These are phyloP conservation scores for Lagopus leucura DNA, from an alignment of 2,113 vertebrate species.

Conservation along the genomic window DNA sequence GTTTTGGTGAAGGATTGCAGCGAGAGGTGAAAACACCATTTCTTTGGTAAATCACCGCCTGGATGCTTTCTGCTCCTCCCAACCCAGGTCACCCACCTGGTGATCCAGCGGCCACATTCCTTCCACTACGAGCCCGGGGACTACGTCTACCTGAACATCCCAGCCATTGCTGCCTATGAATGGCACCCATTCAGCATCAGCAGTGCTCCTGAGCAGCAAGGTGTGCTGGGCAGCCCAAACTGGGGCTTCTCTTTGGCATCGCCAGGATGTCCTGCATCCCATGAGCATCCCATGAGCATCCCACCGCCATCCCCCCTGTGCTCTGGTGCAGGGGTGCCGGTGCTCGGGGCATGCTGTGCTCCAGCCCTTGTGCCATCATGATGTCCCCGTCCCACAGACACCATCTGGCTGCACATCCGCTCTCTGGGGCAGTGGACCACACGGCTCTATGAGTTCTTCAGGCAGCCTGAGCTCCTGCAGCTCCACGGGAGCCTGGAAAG, in stretches of 20 bases:
- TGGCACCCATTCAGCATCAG: constrained; percentile 97
- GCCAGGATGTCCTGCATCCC: not conserved
- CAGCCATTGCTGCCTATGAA: constrained; percentile 86
- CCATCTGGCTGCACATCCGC: constrained; percentile 88
- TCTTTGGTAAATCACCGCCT: not conserved
- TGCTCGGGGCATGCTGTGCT: not conserved
- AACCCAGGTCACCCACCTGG: constrained; percentile 89
- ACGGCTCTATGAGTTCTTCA: constrained; percentile 86
- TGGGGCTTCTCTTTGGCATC: not conserved
- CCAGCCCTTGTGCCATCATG: not conserved
- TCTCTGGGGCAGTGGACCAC: constrained; percentile 91
- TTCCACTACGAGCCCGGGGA: constrained; percentile 92
- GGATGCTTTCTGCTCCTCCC: not conserved
- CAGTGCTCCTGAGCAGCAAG: constrained; percentile 90
- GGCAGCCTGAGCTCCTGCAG: constrained; percentile 11
- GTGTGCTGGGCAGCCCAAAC: constrained; percentile 40
- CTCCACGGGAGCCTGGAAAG: constrained; percentile 67
- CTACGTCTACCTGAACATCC: constrained; percentile 91
- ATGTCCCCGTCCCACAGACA: constrained; percentile 68
- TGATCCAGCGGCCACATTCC: constrained; percentile 83
- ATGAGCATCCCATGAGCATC: no score
- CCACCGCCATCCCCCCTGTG: no score
- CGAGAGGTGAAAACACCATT: fast-evolving
- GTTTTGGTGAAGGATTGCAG: fast-evolving
- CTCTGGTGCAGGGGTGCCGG: not conserved